Evolutionary conservation across 2,888 invertebrate species (phyloP), one percentile per base, ranked within the genome.

Genomic region (Philereme vetulata): DNA sequence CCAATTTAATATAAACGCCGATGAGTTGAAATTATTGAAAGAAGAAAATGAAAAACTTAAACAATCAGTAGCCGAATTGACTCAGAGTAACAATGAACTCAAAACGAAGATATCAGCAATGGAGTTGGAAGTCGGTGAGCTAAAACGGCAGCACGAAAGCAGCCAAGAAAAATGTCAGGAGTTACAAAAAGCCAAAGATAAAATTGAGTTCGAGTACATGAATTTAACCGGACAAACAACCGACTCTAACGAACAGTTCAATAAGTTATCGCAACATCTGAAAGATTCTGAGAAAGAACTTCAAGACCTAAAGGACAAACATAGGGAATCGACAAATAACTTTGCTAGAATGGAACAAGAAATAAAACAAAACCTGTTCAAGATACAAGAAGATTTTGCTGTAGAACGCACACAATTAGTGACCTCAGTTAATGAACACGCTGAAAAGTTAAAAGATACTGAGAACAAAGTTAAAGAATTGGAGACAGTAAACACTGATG

Each of bases 231-330:
- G 92, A 47, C 93, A 93, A 64, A 90, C 94, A 0, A 93, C 92
- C 10, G 93, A 95, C 76, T 94, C 94, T 0, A 93, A 93, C 70
- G 93, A 93, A 60, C 93, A 95, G 71, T 88, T 94, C 51, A 84
- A 88, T 58, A 91, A 93, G 68, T 78, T 94, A 40, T 92, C 93
- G 4, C 92, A 93, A 65, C 93, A 93, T 68, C 78, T 94, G 0
- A 91, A 93, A 70, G 88, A 89, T 11, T 93, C 94, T 46, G 94
- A 94, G 74, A 93, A 91, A 67, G 92, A 94, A 65, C 82, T 94
- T 42, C 93, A 93, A 72, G 84, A 87, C 5, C 73, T 94, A 3
- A 88, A 93, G 72, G 91, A 93, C 60, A 88, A 89, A 68, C 81
- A 86, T 47, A 85, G 90, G 68, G 90, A 90, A 71, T 82, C 83